Conservation (phyloP, 1,140 invertebrate genomes). For the Nasonia longicornis region DNA sequence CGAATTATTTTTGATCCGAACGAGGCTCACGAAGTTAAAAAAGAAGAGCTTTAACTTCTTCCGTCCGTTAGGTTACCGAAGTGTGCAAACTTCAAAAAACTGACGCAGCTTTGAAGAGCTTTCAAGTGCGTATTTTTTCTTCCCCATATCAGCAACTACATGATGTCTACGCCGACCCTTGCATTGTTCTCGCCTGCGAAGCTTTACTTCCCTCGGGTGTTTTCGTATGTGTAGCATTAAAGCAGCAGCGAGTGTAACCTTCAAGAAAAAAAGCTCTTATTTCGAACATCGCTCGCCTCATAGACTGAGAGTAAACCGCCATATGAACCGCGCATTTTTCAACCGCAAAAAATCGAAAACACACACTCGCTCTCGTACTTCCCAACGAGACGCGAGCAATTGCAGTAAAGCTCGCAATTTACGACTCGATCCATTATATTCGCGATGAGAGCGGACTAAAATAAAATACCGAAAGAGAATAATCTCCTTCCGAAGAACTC, state of each 20-base stretch:
- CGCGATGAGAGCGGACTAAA: background rate
- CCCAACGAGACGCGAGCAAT: no score
- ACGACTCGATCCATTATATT: background rate
- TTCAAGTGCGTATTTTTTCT: background rate
- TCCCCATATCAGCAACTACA: background rate
- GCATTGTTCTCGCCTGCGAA: background rate
- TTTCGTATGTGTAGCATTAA: no score
- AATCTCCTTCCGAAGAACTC: background rate
- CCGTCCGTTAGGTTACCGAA: background rate
- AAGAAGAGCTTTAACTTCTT: background rate
- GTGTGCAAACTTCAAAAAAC: constrained; percentile 14
- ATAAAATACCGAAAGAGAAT: background rate
- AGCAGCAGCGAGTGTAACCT: no score
- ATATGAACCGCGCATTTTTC: no score
- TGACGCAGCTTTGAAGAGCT: constrained; percentile 14
- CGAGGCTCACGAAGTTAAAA: background rate
- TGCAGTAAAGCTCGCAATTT: background rate
- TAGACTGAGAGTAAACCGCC: no score
- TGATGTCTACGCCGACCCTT: background rate
- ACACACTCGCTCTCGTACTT: no score
- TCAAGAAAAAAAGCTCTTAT: no score
- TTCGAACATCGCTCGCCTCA: no score
- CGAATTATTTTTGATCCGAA: background rate
- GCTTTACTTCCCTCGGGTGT: background rate
- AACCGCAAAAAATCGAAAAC: no score